Evolutionary conservation across 2,113 vertebrate species (phyloP).

Genomic region (Electrona antarctica): DNA sequence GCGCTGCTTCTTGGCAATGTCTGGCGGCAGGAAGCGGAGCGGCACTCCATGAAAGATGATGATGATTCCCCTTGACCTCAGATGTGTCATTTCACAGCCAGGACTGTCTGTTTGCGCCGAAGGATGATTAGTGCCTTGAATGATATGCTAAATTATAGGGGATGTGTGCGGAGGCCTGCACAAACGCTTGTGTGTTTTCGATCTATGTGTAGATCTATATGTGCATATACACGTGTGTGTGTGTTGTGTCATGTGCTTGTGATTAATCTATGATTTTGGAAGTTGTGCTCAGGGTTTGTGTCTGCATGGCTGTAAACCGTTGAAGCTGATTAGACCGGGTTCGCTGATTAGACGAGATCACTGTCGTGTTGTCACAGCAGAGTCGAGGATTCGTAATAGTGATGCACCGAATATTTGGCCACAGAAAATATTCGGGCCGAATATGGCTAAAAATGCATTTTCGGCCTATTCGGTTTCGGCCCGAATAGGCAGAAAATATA

Average conservation of each 20-base stretch:
- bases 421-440: no score
- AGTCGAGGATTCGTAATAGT: no score
- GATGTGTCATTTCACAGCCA: conserved; percentile 43
- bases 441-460: no score
- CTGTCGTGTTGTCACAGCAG: no score
- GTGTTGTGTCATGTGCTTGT: neutral
- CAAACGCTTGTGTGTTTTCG: no score
- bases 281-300: conserved; percentile 25
- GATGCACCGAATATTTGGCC: no score
- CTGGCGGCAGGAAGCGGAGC: neutral
- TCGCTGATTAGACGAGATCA: neutral
- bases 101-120: conserved; percentile 11
- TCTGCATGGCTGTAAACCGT: conserved; percentile 24
- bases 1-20: conserved; percentile 43
- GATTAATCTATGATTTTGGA: conserved; percentile 24
- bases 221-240: neutral
- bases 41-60: conserved; percentile 22
- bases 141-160: conserved; percentile 35
- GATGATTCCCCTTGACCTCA: conserved; percentile 55
- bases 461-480: no score
- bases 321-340: conserved; percentile 52
- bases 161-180: neutral
- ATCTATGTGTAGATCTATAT: neutral
- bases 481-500: no score
- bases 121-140: conserved; percentile 47